Evolutionary conservation across 1,140 invertebrate species (phyloP), one percentile per base, ranked within the genome.

Genomic region (Helicoverpa armigera): DNA sequence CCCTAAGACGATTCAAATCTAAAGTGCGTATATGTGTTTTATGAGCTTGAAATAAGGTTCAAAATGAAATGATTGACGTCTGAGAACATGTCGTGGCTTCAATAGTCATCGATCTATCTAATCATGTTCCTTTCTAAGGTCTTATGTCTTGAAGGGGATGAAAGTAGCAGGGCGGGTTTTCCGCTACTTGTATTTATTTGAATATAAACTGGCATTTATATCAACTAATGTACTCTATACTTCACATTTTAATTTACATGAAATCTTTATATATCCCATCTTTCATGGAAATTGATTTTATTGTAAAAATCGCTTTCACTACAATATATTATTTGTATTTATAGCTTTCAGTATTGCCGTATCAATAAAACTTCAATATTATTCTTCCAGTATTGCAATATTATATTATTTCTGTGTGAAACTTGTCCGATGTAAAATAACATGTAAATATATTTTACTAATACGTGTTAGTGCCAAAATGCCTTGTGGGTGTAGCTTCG

Each of bases 391-490:
- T 67, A 67, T 67, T 67, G 35, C 35, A 43, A 43, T 9, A 43
- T 43, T 7, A 43, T 67, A 48, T 2, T 50, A 48, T 18, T 29
- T 35, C 63, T 10, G 14, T 48, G 14, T 48, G 56, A 23, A 23
- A 58, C 1, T 7, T 9, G n/a, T 70, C 18, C 4, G 1, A 2
- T 13, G 29, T 65, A 13, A 50, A 50, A 53, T 70, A 14, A 53
- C 29, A 53, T 70, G 67, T 70, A 70, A 54, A 70, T 70, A 70
- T 53, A 23, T 48, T 53, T 43, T 67, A 67, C 43, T 67, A 48
- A 67, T 70, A 70, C 18, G 11, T 35, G 48, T 70, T 51, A 54
- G 50, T 70, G 67, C 67, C 67, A 70, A 70, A 70, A 70, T 70
- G 50, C 67, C 48, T 53, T 70, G 50, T 53, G 67, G 23, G 13